Evolutionary conservation across 2,888 invertebrate species (phyloP).

Genomic region (Diarsia rubi): DNA sequence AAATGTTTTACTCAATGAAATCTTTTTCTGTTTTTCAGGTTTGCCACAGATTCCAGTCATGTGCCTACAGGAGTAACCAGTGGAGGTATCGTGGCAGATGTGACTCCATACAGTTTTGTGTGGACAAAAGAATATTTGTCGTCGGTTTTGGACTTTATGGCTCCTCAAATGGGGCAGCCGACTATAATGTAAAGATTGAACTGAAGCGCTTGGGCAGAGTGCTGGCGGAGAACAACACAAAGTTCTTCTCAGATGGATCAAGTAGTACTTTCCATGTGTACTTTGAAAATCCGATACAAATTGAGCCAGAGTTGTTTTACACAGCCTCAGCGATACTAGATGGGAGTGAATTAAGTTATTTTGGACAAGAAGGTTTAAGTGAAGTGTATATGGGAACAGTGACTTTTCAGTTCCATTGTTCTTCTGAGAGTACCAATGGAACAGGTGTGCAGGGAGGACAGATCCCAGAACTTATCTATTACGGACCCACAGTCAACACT

Average conservation of each 20-base stretch:
- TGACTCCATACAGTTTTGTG: slow-evolving; percentile 99
- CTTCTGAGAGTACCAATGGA: slow-evolving; percentile 99
- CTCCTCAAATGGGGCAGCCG: slow-evolving; percentile 98
- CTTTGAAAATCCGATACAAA: slow-evolving; percentile 95
- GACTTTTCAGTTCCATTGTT: slow-evolving; percentile 99
- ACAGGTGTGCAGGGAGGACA: slow-evolving; percentile 99
- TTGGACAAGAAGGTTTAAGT: slow-evolving; percentile 99
- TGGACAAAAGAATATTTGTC: slow-evolving; percentile 98
- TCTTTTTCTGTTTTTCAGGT: slow-evolving; percentile 90
- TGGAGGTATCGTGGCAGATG: slow-evolving; percentile 99
- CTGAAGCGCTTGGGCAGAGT: slow-evolving; percentile 97
- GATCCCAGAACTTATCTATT: slow-evolving; percentile 99
- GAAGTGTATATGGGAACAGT: slow-evolving; percentile 98
- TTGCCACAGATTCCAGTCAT: slow-evolving; percentile 98
- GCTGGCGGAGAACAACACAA: slow-evolving; percentile 97
- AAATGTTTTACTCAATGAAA: not conserved
- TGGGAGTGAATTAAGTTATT: slow-evolving; percentile 98
- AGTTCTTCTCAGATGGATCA: slow-evolving; percentile 99
- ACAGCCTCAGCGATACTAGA: slow-evolving; percentile 98
- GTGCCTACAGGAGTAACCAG: slow-evolving; percentile 98
- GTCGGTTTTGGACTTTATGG: slow-evolving; percentile 99
- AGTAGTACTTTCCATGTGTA: slow-evolving; percentile 97
- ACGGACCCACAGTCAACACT: slow-evolving; percentile 94
- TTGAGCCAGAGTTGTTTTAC: slow-evolving; percentile 98
- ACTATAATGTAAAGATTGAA: slow-evolving; percentile 98